Evolutionary conservation across 1,140 invertebrate genomes (phyloP), one percentile per base, ranked within the genome.

Genomic region (Danaus plexippus): DNA sequence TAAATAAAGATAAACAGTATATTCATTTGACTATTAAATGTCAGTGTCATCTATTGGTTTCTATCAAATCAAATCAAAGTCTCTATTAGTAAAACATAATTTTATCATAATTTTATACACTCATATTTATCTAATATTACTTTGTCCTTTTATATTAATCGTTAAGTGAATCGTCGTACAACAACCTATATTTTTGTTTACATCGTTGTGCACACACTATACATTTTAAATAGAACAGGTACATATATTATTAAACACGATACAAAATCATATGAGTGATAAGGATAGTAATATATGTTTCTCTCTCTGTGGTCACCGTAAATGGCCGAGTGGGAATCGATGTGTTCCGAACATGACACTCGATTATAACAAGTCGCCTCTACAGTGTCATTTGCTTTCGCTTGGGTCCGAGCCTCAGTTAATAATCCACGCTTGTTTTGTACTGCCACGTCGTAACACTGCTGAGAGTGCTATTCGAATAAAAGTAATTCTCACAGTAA

Each of bases 291-390:
- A 64, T 68, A 71, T 54, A 70, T 59, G 8, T 42, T 32, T 63
- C 62, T 54, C 59, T 55, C 66, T 48, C 63, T 50, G 43, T 63
- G 54, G 59, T 13, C 55, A 40, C 65, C 78, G 77, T 75, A 67
- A 51, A 22, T 55, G 47, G 41, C 69, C 80, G 82, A 85, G 57
- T 71, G 15, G 61, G 59, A 80, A 82, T 81, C 82, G 79, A 84
- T 85, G 77, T 76, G 69, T 69, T 43, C 56, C 77, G 75, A 80
- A 71, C 32, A 12, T 11, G 11, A 44, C 13, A 72, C 59, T 59
- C 57, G 67, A 68, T 54, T 50, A 62, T 66, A 61, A 53, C 58
- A 52, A 44, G 54, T 55, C 47, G 50, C 57, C 2, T 53, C 53
- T 32, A 47, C 52, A 49, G 54, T 53, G 64, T 64, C 57, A 64